phyloP scores from a whole-genome alignment of 2,888 invertebrate species.

The Sturmia bella region DNA sequence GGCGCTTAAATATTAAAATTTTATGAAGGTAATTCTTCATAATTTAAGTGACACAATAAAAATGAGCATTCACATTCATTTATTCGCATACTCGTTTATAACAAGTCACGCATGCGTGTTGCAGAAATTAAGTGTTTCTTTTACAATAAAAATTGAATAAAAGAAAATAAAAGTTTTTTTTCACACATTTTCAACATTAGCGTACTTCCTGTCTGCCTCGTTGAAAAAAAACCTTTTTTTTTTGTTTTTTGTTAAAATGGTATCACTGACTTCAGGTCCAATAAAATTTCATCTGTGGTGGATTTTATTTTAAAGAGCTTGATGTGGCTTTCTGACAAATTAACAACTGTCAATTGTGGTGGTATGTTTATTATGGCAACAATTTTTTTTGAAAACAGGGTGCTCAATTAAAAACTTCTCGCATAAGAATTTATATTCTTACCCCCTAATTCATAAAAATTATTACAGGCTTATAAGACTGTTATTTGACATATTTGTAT shows the following conservation, averaged over 20 bases:
- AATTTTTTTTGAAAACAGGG: slow-evolving; percentile 40
- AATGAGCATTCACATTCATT: slow-evolving; percentile 37
- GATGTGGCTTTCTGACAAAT: slow-evolving; percentile 78
- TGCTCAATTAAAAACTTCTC: not conserved
- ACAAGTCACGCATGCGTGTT: slow-evolving; percentile 65
- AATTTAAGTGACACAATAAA: slow-evolving; percentile 66
- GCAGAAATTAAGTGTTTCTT: slow-evolving; percentile 35
- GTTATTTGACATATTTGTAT: too few species aligned
- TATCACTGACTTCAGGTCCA: slow-evolving; percentile 11
- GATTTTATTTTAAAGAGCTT: slow-evolving; percentile 36
- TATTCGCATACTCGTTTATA: slow-evolving; percentile 1
- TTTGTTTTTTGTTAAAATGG: not conserved
- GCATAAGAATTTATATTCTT: not conserved
- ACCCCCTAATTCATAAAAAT: too few species aligned
- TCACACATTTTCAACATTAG: slow-evolving; percentile 51
- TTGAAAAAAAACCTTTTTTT: not conserved
- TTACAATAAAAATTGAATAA: slow-evolving; percentile 18
- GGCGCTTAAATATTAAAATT: slow-evolving; percentile 63
- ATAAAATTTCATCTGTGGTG: slow-evolving; percentile 35
- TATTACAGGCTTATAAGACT: too few species aligned
- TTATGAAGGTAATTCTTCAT: slow-evolving; percentile 68
- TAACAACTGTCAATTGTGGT: slow-evolving; percentile 77
- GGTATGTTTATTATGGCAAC: slow-evolving; percentile 40
- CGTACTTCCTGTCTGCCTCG: slow-evolving; percentile 56
- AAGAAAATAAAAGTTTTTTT: slow-evolving; percentile 28